Evolutionary conservation across 92 coral and sea anemone genomes (phyloP), one percentile per base, ranked within the genome.

Genomic region (Porites divaricata): DNA sequence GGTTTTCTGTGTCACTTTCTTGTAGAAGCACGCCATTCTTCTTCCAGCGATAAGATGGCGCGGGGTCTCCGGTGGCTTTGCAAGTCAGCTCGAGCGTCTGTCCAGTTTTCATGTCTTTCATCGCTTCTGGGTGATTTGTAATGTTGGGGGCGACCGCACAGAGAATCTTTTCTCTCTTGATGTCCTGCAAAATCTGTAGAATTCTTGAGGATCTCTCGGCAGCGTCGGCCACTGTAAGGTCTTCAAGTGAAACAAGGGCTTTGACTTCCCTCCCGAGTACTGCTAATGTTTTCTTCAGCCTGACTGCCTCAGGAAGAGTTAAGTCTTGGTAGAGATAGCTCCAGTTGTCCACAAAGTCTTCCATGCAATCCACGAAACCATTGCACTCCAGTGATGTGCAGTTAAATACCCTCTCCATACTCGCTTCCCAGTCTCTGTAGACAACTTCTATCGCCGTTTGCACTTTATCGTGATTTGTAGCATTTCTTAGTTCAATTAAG

Each of bases 121-220:
- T 79, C 24, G 87, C 67, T 21, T 24, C 76, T n/a, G 98, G 98
- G 51, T 94, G 93, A 17, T 76, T 65, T 67, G 98, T 91, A 9
- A 94, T 89, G 64, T 87, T 92, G 41, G 98, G 98, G 24, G 95
- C 87, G 19, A 81, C 72, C 35, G 92, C 98, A 77, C 98, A 94
- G 81, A 88, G 87, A 19, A 85, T 69, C 45, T 94, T 81, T 24
- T 58, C 66, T 17, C 81, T 79, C 53, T 61, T 68, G 20, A 87
- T 82, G 45, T 79, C 88, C 56, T 81, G 45, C 25, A 94, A 81
- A 51, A 84, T 84, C 24, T 51, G 74, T 63, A 91, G 58, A 67
- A 92, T 70, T 61, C 76, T 77, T 28, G 62, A 64, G 35, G 98
- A 80, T 62, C 72, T 67, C 41, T 81, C 86, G 26, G 73, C 80